Conservation (phyloP, 2,113 vertebrate genomes). For the Osmerus mordax region DNA sequence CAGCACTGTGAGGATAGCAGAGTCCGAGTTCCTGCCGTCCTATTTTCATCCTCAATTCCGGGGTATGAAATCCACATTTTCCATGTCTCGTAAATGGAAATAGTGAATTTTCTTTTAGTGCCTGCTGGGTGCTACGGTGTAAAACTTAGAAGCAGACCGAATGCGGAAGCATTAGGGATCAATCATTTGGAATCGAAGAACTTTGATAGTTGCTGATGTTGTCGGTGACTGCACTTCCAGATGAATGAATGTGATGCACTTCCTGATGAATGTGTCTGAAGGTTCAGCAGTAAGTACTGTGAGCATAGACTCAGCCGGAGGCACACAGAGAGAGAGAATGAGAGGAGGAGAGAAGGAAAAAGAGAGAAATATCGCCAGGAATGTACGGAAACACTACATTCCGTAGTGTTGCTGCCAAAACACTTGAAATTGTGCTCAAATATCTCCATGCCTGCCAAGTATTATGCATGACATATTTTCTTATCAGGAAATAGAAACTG, state of each 20-base stretch:
- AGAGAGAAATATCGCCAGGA: background rate
- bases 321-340: background rate
- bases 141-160: background rate
- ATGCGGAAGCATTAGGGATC: background rate
- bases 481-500: background rate
- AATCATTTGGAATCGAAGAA: background rate
- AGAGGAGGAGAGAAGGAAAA: background rate
- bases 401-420: background rate
- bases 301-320: too few relatives aligned
- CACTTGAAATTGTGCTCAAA: background rate
- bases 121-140: background rate
- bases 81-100: background rate
- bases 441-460: background rate
- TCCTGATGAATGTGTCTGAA: too few relatives aligned
- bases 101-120: background rate
- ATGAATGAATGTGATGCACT: too few relatives aligned
- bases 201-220: too few relatives aligned
- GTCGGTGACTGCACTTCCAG: too few relatives aligned
- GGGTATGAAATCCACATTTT: background rate
- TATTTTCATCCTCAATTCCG: background rate
- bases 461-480: background rate
- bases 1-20: too few relatives aligned
- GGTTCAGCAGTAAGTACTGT: too few relatives aligned
- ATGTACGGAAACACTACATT: background rate
- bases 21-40: too few relatives aligned